A percentile compares a stretch with the other conserved stretches of the same genome.
These are phyloP conservation scores for Spilarctia lutea DNA, from an alignment of 2,888 invertebrate genomes.

Conservation along the genomic window DNA sequence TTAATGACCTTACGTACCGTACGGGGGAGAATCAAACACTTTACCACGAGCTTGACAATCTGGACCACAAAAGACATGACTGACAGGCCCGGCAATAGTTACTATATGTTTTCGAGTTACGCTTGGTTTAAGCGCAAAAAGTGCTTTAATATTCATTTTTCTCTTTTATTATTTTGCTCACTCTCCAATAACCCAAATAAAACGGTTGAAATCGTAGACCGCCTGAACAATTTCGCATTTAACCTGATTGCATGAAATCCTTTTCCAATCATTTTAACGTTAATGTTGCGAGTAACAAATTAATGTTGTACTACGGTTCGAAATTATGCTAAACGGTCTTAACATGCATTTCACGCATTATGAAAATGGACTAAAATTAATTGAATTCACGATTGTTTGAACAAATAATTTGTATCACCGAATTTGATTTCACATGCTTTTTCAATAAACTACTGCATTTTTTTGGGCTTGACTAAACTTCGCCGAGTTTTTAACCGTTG, in stretches of 20 bases:
- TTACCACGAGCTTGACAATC: too few species aligned
- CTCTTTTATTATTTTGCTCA: constrained; percentile 30
- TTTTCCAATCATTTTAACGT: constrained; percentile 38
- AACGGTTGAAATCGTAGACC: constrained; percentile 39
- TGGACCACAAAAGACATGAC: too few species aligned
- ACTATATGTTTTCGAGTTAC: too few species aligned
- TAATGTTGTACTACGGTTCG: not conserved
- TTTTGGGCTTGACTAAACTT: too few species aligned
- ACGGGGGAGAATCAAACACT: too few species aligned
- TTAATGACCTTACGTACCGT: too few species aligned
- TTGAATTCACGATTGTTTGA: too few species aligned
- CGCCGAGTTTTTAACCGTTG: too few species aligned
- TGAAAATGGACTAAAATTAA: not conserved
- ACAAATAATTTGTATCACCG: not conserved
- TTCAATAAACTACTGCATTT: too few species aligned
- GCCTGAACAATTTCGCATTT: constrained; percentile 27
- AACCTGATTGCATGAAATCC: constrained; percentile 26
- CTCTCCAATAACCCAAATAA: constrained; percentile 29
- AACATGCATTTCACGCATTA: not conserved
- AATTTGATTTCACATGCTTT: not conserved
- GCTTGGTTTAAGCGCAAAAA: too few species aligned
- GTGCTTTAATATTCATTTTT: not conserved
- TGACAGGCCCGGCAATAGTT: too few species aligned
- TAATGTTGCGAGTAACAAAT: constrained; percentile 17
- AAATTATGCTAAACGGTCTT: not conserved